phyloP scores from a whole-genome alignment of 2,888 invertebrate species.

The Drosophila subquinaria region DNA sequence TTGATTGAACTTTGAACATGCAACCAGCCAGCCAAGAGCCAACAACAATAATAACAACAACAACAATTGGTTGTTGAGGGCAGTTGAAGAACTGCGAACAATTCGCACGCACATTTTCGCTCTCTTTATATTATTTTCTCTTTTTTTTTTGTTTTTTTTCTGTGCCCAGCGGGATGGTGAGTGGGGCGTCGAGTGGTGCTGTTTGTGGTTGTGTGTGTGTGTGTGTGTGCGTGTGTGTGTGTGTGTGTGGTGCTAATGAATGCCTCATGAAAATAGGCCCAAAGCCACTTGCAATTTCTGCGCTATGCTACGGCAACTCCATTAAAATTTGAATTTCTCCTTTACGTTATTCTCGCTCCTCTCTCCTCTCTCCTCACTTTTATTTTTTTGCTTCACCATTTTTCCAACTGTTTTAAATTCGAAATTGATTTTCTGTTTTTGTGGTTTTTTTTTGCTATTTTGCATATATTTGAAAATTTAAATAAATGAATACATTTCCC shows the following conservation, averaged over 20 bases:
- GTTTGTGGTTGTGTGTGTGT: neutral
- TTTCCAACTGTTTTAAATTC: conserved; percentile 51
- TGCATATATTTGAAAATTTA: conserved; percentile 39
- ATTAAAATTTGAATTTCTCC: conserved; percentile 54
- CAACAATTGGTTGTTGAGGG: conserved; percentile 39
- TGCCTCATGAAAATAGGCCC: conserved; percentile 46
- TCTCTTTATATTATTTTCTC: conserved; percentile 11
- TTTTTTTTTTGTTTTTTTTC: neutral
- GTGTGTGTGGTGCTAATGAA: conserved; percentile 47
- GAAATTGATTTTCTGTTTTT: conserved; percentile 54
- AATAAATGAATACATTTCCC: conserved; percentile 39
- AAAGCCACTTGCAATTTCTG: conserved; percentile 50
- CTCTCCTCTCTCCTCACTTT: neutral
- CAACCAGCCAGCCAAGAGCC: conserved; percentile 50
- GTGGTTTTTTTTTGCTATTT: conserved; percentile 1
- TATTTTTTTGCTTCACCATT: conserved; percentile 4
- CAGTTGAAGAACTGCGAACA: conserved; percentile 63
- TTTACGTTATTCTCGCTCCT: neutral
- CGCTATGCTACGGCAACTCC: conserved; percentile 36
- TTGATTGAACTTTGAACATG: conserved; percentile 78
- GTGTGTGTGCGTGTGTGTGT: conserved; percentile 4
- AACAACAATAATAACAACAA: conserved; percentile 25
- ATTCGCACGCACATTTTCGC: conserved; percentile 76
- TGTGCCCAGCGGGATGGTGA: neutral
- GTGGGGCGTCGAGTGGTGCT: conserved; percentile 31